Conservation (phyloP, 2,888 invertebrate genomes). For the Syrista parreyssii region DNA sequence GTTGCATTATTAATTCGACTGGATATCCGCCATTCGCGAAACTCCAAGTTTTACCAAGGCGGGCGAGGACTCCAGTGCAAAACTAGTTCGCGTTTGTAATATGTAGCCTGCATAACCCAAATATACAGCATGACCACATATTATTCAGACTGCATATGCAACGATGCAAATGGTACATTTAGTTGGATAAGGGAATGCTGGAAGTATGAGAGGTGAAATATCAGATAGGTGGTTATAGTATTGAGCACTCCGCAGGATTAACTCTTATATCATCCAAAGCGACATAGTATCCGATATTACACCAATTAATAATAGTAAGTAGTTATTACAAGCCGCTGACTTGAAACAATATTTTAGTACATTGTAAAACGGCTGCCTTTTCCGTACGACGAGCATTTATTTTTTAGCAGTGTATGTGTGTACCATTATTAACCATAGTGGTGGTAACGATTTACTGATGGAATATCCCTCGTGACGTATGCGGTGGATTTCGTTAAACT, state of each 20-base stretch:
- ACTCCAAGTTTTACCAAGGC: conserved; percentile 31
- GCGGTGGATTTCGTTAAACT: no score
- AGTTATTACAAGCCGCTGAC: conserved; percentile 10
- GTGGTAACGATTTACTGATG: not conserved
- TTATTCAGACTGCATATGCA: conserved; percentile 33
- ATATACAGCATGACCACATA: conserved; percentile 21
- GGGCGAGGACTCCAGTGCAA: conserved; percentile 10
- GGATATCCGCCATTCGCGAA: conserved; percentile 29
- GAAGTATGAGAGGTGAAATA: not conserved
- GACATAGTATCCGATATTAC: conserved; percentile 21
- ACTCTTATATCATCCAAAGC: conserved; percentile 32
- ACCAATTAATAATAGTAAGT: conserved; percentile 30
- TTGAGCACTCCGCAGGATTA: conserved; percentile 29
- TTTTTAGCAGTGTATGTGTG: not conserved
- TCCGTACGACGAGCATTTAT: not conserved
- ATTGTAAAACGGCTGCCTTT: not conserved
- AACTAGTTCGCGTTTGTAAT: conserved; percentile 11
- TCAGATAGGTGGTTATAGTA: not conserved
- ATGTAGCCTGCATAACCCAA: conserved; percentile 19
- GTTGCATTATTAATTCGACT: conserved; percentile 40
- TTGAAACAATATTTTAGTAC: not conserved
- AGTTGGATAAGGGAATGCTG: not conserved
- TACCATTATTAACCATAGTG: not conserved
- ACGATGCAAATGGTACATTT: conserved; percentile 21
- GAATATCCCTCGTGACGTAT: not conserved